phyloP scores from a whole-genome alignment of 2,888 invertebrate species.

The Lapara coniferarum region DNA sequence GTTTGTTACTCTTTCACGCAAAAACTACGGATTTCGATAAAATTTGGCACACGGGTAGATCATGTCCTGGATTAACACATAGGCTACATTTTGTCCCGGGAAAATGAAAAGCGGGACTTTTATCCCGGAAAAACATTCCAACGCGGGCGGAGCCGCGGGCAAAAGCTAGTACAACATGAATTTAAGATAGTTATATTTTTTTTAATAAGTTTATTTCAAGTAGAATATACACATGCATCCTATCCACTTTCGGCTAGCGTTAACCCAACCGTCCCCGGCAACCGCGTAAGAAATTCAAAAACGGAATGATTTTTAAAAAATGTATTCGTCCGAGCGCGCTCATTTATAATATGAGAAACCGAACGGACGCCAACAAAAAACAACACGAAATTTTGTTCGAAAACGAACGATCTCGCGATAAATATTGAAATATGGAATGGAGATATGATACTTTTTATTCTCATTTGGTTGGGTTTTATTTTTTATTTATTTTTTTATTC shows the following conservation, averaged over 20 bases:
- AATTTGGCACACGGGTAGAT: too few relatives aligned
- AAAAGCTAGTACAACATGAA: too few relatives aligned
- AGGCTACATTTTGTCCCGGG: too few relatives aligned
- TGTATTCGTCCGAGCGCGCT: conserved; percentile 56
- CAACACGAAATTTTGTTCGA: conserved; percentile 71
- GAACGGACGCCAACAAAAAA: conserved; percentile 50
- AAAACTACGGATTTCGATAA: too few relatives aligned
- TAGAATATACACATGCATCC: background rate
- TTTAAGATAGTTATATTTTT: too few relatives aligned
- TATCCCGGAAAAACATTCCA: too few relatives aligned
- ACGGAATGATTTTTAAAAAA: conserved; percentile 68
- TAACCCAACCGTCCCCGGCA: conserved; percentile 31
- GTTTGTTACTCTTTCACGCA: too few relatives aligned
- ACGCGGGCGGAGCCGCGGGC: too few relatives aligned
- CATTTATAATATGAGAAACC: conserved; percentile 76
- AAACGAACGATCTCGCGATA: conserved; percentile 80
- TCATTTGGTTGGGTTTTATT: conserved; percentile 40
- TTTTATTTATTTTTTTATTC: conserved; percentile 48
- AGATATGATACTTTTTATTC: conserved; percentile 68
- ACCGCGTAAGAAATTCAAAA: conserved; percentile 62
- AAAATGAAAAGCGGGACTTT: too few relatives aligned
- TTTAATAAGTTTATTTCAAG: background rate
- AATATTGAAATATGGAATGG: conserved; percentile 82
- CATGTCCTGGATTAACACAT: too few relatives aligned
- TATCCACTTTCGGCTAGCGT: conserved; percentile 24